Percentiles rank a stretch among this genome's conserved stretches.
phyloP scores from a whole-genome alignment of 2,113 vertebrate species.

The Melanocharis versteri region DNA sequence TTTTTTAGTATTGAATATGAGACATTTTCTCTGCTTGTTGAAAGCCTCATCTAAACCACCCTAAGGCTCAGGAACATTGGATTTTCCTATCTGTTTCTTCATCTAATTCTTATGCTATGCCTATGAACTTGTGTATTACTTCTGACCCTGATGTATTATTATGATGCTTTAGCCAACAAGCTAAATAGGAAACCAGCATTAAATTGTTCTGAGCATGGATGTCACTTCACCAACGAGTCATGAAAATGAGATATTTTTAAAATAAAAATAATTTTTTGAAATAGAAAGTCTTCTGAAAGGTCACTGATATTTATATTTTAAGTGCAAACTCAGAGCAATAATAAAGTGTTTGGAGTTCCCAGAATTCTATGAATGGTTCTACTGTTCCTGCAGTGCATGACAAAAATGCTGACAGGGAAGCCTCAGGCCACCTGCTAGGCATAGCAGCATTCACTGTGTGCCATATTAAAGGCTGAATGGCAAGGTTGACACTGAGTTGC shows the following conservation, averaged over 20 bases:
- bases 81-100: neutral
- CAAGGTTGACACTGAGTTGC: constrained; percentile 25
- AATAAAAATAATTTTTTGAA: neutral
- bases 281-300: neutral
- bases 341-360: constrained; percentile 21
- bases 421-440: constrained; percentile 51
- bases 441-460: constrained; percentile 36
- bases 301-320: constrained; percentile 42
- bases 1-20: neutral
- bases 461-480: constrained; percentile 35
- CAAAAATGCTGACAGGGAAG: constrained; percentile 56
- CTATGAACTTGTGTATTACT: neutral
- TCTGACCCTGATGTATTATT: neutral
- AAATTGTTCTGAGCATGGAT: neutral
- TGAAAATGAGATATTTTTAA: neutral
- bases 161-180: neutral
- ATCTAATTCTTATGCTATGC: neutral
- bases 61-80: neutral
- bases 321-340: neutral
- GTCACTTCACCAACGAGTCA: neutral
- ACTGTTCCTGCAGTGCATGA: constrained; percentile 47
- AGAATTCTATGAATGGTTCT: constrained; percentile 40
- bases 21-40: neutral
- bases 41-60: neutral
- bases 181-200: neutral